Evolutionary conservation across 2,888 invertebrate species (phyloP).

Genomic region (Dorcus hopei): DNA sequence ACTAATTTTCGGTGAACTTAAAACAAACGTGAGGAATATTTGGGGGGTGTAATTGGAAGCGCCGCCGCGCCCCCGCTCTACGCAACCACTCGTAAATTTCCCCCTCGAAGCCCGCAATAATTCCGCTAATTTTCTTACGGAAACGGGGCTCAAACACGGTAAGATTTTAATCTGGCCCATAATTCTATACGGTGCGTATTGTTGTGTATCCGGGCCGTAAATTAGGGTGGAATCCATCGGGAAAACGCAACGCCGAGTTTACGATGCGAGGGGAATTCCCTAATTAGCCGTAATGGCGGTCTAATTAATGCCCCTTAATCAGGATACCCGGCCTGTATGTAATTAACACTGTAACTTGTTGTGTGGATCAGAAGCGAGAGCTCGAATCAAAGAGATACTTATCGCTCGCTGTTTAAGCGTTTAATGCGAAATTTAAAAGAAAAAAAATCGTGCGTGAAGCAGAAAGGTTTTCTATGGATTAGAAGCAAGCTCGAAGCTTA

Average conservation of each 20-base stretch:
- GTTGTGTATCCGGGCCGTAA: neutral
- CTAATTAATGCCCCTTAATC: slow-evolving; percentile 21
- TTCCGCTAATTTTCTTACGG: neutral
- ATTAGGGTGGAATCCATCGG: slow-evolving; percentile 4
- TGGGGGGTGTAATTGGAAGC: too few relatives aligned
- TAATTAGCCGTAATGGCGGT: slow-evolving; percentile 20
- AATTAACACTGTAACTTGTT: slow-evolving; percentile 12
- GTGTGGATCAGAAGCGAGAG: neutral
- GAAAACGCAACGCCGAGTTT: neutral
- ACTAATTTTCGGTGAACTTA: too few relatives aligned
- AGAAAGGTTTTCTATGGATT: too few relatives aligned
- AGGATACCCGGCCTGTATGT: slow-evolving; percentile 5
- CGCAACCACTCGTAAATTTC: neutral
- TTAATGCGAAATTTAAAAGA: too few relatives aligned
- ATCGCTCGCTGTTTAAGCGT: too few relatives aligned
- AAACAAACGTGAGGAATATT: too few relatives aligned
- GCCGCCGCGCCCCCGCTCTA: too few relatives aligned
- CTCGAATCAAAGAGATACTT: too few relatives aligned
- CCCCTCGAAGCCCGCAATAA: neutral
- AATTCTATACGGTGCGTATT: neutral
- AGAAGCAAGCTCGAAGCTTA: too few relatives aligned
- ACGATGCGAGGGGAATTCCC: neutral
- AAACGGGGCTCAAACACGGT: neutral
- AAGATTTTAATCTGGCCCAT: neutral
- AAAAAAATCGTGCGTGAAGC: too few relatives aligned